phyloP scores from a whole-genome alignment of 2,888 invertebrate species.

The Drosophila stalkeri region DNA sequence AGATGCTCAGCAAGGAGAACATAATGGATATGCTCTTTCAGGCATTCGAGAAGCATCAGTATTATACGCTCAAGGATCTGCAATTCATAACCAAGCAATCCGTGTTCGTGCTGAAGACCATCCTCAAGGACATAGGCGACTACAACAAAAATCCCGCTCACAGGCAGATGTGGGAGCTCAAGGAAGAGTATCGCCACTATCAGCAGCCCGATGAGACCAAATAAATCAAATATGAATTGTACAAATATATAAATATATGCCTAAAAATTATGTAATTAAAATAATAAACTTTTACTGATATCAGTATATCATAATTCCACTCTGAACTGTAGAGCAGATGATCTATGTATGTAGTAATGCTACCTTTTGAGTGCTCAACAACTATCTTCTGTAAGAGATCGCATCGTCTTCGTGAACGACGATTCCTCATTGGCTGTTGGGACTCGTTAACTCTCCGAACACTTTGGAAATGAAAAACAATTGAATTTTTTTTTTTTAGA shows the following conservation, averaged over 20 bases:
- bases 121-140: conserved; percentile 32
- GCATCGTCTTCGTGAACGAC: too few species aligned
- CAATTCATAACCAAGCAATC: conserved; percentile 33
- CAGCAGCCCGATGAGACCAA: neutral
- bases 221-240: conserved; percentile 5
- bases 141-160: conserved; percentile 20
- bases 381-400: too few species aligned
- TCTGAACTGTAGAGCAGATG: too few species aligned
- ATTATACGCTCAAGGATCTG: conserved; percentile 29
- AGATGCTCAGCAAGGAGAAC: conserved; percentile 13
- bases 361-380: too few species aligned
- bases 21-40: conserved; percentile 35
- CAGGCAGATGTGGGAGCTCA: conserved; percentile 39
- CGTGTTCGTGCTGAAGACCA: conserved; percentile 18
- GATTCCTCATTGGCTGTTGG: too few species aligned
- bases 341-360: too few species aligned
- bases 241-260: neutral
- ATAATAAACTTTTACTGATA: conserved; percentile 20
- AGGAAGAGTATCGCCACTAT: conserved; percentile 38
- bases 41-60: conserved; percentile 39
- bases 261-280: conserved; percentile 39
- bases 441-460: too few species aligned
- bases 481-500: too few species aligned
- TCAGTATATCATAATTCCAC: too few species aligned
- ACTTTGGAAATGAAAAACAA: too few species aligned